Evolutionary conservation across 2,797 vertebrate genomes (phyloP).

Genomic region (Fundulus diaphanus): DNA sequence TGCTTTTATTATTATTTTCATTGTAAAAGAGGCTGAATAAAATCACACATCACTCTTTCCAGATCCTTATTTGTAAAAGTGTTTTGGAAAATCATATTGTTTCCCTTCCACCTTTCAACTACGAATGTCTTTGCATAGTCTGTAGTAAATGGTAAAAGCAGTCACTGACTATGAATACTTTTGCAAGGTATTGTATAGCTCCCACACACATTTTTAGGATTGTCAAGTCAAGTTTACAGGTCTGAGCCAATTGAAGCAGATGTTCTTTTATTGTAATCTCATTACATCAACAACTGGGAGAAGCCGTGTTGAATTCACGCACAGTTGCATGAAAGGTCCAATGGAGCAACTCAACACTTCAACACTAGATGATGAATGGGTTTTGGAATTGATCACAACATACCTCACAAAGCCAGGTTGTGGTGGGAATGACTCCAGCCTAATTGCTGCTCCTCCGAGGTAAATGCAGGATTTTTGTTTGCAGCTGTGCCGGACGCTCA

Average conservation of each 20-base stretch:
- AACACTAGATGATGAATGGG: not conserved
- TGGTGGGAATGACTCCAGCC: conserved; percentile 74
- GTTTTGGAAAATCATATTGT: not conserved
- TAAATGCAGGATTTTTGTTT: conserved; percentile 72
- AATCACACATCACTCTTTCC: not conserved
- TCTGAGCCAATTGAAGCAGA: not conserved
- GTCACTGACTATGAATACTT: not conserved
- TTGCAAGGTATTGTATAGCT: not conserved
- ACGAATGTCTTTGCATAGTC: not conserved
- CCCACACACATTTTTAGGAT: not conserved
- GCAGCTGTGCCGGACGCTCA: conserved; percentile 81
- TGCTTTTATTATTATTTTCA: not conserved
- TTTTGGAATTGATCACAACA: not conserved
- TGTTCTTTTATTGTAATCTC: not conserved
- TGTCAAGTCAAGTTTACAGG: not conserved
- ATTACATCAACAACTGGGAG: not conserved
- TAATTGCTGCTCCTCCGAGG: conserved; percentile 79
- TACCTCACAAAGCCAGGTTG: conserved; percentile 84
- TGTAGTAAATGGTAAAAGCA: not conserved
- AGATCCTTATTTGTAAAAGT: not conserved
- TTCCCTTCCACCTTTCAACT: not conserved
- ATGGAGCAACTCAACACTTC: not conserved
- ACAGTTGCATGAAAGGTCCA: not conserved
- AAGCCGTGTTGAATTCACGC: not conserved
- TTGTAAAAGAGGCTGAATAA: not conserved